Evolutionary conservation across 2,888 invertebrate genomes (phyloP).

Genomic region (Temnothorax ravouxi): DNA sequence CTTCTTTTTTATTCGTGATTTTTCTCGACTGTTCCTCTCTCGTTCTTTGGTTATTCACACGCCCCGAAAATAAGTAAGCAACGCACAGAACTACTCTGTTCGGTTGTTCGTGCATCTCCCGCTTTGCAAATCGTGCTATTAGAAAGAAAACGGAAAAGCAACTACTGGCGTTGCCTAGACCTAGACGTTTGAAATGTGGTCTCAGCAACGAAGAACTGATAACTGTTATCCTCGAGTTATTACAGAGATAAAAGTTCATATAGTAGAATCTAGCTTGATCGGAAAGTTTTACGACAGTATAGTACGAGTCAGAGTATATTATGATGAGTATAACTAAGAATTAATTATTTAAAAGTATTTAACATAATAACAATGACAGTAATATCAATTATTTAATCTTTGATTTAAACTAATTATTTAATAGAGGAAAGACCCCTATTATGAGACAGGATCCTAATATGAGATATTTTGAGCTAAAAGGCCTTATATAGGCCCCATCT

Average conservation of each 20-base stretch:
- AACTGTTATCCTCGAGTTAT: background rate
- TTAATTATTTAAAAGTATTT: background rate
- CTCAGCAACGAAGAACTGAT: background rate
- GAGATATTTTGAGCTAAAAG: too few relatives aligned
- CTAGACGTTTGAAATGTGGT: slow-evolving; percentile 1
- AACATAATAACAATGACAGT: background rate
- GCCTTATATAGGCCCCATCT: too few relatives aligned
- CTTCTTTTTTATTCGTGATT: background rate
- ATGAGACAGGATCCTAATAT: too few relatives aligned
- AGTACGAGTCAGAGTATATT: too few relatives aligned
- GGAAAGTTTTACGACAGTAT: background rate
- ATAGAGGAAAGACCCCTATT: too few relatives aligned
- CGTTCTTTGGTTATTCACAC: background rate
- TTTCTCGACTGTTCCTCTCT: background rate
- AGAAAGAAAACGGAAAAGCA: background rate
- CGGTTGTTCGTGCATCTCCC: slow-evolving; percentile 8
- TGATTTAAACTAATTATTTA: background rate
- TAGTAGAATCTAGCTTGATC: background rate
- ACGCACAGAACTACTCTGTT: background rate
- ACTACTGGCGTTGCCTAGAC: background rate
- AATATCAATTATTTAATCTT: background rate
- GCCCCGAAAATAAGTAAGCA: background rate
- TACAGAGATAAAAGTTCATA: background rate
- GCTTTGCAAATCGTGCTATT: slow-evolving; percentile 6
- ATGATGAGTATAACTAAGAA: background rate